These are phyloP conservation scores for Polymixis lichenea DNA, from an alignment of 2,888 invertebrate genomes.

Conservation along the genomic window DNA sequence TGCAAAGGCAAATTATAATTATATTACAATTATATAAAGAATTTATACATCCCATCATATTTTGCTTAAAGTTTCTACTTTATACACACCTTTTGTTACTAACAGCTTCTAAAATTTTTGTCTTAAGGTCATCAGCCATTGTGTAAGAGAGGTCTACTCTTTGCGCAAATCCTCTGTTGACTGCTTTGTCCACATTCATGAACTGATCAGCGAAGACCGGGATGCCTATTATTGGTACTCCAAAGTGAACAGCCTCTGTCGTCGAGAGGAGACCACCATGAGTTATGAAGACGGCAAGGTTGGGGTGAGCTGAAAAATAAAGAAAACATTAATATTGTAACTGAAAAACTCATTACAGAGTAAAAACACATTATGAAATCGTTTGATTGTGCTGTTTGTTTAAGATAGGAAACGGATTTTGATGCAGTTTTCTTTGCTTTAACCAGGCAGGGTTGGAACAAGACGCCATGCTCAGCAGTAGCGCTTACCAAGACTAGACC, in stretches of 20 bases:
- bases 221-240: conserved; percentile 76
- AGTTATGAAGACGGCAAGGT: conserved; percentile 72
- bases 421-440: not conserved
- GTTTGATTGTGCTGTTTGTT: not conserved
- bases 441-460: not conserved
- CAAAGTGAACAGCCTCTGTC: conserved; percentile 75
- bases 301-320: conserved; percentile 72
- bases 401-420: not conserved
- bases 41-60: not conserved
- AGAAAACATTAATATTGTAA: not conserved
- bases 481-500: not conserved
- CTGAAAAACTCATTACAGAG: not conserved
- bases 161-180: conserved; percentile 71
- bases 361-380: not conserved
- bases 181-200: conserved; percentile 69
- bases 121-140: conserved; percentile 66
- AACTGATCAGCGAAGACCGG: conserved; percentile 77
- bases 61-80: not conserved
- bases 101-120: conserved; percentile 66
- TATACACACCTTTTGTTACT: conserved; percentile 66
- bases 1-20: too few species aligned
- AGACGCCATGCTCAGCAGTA: too few species aligned
- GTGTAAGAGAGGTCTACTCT: conserved; percentile 69
- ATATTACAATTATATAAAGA: too few species aligned
- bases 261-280: conserved; percentile 78